Percentiles rank a stretch among this genome's conserved stretches.
Conservation (phyloP, 2,113 vertebrate species). For the Fulica atra region DNA sequence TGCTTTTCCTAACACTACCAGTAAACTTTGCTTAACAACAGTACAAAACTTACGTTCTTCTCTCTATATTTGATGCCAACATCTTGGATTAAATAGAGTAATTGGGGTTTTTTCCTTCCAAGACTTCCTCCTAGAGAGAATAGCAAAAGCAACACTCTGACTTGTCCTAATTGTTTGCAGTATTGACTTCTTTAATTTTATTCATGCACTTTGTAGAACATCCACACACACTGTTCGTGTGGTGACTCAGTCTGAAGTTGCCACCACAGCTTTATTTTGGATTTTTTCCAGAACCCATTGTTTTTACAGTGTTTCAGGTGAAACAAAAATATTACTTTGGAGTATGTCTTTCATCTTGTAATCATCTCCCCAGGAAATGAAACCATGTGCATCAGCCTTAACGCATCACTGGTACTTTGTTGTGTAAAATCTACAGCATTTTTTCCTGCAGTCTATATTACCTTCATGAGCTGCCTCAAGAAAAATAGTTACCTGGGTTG, state of each 20-base stretch:
- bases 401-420: slow-evolving; percentile 71
- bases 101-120: background rate
- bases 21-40: slow-evolving; percentile 45
- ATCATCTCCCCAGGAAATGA: slow-evolving; percentile 83
- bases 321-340: slow-evolving; percentile 81
- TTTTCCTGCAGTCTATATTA: slow-evolving; percentile 41
- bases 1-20: background rate
- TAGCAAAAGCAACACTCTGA: background rate
- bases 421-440: slow-evolving; percentile 66
- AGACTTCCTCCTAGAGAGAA: background rate
- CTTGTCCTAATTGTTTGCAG: background rate
- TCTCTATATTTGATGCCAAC: background rate
- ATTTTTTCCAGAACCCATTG: slow-evolving; percentile 79
- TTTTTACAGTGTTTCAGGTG: slow-evolving; percentile 81
- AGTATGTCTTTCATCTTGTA: slow-evolving; percentile 77
- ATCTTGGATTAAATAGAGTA: background rate
- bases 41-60: background rate
- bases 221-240: slow-evolving; percentile 48
- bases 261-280: slow-evolving; percentile 77
- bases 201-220: slow-evolving; percentile 55
- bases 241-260: slow-evolving; percentile 72
- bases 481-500: slow-evolving; percentile 37
- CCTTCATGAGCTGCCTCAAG: slow-evolving; percentile 54
- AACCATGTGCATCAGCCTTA: slow-evolving; percentile 78
- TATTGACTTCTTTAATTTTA: background rate